These are phyloP conservation scores for Zootoca vivipara DNA, from an alignment of 2,113 vertebrate species.

Conservation along the genomic window DNA sequence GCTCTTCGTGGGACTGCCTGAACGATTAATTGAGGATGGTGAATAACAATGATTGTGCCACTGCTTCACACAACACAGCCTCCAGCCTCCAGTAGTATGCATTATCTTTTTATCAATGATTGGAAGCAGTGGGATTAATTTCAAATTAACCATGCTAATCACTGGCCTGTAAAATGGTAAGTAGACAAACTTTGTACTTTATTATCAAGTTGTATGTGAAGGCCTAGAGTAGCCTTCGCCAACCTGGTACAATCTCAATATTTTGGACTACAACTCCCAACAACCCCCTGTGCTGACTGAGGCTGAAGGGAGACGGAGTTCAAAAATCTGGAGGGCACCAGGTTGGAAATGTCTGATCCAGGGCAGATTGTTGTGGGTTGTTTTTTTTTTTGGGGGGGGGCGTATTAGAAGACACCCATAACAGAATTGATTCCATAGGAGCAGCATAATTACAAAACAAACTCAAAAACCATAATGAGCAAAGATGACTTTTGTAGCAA, in stretches of 20 bases:
- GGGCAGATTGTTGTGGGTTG: not conserved
- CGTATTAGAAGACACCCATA: not conserved
- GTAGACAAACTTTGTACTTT: not conserved
- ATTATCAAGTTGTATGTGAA: not conserved
- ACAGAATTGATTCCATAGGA: not conserved
- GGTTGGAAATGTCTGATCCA: not conserved
- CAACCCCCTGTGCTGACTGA: too few species aligned
- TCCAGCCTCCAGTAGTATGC: not conserved
- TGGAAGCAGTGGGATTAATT: not conserved
- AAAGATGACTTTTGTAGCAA: slow-evolving; percentile 37
- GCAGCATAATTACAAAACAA: not conserved
- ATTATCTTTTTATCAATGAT: not conserved
- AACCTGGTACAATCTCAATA: too few species aligned
- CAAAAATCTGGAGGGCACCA: too few species aligned
- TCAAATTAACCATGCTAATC: not conserved
- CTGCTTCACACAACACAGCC: not conserved
- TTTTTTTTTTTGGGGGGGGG: not conserved
- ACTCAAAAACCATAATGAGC: slow-evolving; percentile 22
- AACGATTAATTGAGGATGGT: not conserved
- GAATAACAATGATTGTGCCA: not conserved
- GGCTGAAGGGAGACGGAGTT: too few species aligned
- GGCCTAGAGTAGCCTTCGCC: too few species aligned
- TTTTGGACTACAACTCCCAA: too few species aligned
- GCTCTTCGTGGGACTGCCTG: not conserved
- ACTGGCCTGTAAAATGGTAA: not conserved